Evolutionary conservation across 2,113 vertebrate species (phyloP).

Genomic region (Polyodon spathula): DNA sequence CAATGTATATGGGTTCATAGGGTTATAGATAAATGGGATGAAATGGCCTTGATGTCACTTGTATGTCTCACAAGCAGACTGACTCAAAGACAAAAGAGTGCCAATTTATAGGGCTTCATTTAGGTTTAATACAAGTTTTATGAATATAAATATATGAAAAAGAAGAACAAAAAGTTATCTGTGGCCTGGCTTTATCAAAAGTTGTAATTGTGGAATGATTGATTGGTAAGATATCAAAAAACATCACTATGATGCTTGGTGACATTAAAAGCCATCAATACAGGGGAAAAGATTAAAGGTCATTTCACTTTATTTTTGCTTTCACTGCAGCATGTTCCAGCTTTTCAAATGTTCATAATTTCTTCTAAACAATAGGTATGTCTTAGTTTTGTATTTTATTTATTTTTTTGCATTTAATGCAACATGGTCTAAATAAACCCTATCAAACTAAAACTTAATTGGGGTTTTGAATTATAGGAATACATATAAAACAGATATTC

Average conservation of each 20-base stretch:
- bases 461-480: too few relatives aligned
- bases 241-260: slow-evolving; percentile 49
- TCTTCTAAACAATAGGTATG: slow-evolving; percentile 53
- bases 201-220: slow-evolving; percentile 65
- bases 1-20: slow-evolving; percentile 39
- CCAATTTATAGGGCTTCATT: too few relatives aligned
- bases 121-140: too few relatives aligned
- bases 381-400: too few relatives aligned
- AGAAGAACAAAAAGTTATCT: slow-evolving; percentile 27
- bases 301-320: slow-evolving; percentile 68
- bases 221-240: slow-evolving; percentile 60
- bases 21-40: slow-evolving; percentile 43
- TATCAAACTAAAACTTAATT: too few relatives aligned
- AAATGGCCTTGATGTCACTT: slow-evolving; percentile 58
- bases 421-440: too few relatives aligned
- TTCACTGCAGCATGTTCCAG: slow-evolving; percentile 49
- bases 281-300: slow-evolving; percentile 59
- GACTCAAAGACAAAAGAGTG: too few relatives aligned
- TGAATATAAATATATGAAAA: slow-evolving; percentile 24
- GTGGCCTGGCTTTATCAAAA: slow-evolving; percentile 25
- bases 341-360: slow-evolving; percentile 63
- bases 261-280: slow-evolving; percentile 64
- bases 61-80: too few relatives aligned
- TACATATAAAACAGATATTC: too few relatives aligned
- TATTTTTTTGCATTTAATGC: too few relatives aligned